Evolutionary conservation across 1,140 invertebrate species (phyloP).

Genomic region (Asobara japonica): DNA sequence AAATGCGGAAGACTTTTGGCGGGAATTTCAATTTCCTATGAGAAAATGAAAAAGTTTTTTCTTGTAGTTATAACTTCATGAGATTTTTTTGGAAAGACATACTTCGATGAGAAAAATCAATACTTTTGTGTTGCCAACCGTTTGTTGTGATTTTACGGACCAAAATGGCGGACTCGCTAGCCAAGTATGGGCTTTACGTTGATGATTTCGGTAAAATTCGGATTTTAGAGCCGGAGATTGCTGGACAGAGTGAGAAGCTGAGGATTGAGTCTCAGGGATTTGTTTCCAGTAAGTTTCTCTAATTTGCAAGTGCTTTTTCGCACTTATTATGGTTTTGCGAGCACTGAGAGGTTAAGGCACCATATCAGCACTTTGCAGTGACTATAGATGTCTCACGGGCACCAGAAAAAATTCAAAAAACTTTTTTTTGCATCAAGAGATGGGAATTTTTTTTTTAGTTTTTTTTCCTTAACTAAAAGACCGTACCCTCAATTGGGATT

Average conservation of each 20-base stretch:
- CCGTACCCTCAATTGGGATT: no score
- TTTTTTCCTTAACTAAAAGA: no score
- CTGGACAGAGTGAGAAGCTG: constrained; percentile 80
- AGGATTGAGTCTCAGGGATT: constrained; percentile 86
- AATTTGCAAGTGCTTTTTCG: not conserved
- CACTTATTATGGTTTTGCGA: constrained; percentile 3
- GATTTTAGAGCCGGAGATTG: constrained; percentile 80
- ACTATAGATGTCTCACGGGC: not conserved
- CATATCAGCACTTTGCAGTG: not conserved
- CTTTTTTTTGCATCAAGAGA: no score
- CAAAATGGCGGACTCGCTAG: constrained; percentile 2
- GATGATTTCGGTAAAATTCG: constrained; percentile 89
- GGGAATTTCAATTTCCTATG: no score
- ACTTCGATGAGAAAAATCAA: no score
- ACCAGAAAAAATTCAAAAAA: constrained; percentile 4
- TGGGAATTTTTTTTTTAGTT: no score
- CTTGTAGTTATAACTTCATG: no score
- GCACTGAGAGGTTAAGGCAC: not conserved
- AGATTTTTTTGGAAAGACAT: no score
- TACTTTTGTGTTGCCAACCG: no score
- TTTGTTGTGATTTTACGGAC: not conserved
- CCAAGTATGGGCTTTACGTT: constrained; percentile 81
- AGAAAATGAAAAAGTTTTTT: no score
- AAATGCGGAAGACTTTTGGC: no score
- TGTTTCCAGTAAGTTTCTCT: constrained; percentile 75